phyloP scores from a whole-genome alignment of 2,888 invertebrate genomes.

The Pristionchus arcanus region DNA sequence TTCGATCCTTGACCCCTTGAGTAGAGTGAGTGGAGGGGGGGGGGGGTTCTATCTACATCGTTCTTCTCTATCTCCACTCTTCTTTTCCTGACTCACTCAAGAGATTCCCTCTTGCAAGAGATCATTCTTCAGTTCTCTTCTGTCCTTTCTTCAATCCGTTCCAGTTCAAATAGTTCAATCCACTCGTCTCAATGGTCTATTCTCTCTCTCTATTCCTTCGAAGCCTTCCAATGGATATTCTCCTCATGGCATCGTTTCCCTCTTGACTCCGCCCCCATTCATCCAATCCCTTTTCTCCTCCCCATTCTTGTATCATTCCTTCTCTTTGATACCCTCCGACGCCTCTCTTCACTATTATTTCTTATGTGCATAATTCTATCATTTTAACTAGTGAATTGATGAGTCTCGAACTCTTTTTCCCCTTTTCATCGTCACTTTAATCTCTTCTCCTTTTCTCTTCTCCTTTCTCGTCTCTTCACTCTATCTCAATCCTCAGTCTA shows the following conservation, averaged over 20 bases:
- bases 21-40: background rate
- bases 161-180: background rate
- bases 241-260: background rate
- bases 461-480: background rate
- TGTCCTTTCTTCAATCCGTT: background rate
- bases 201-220: background rate
- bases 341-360: background rate
- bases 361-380: background rate
- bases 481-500: background rate
- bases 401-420: background rate
- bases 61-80: background rate
- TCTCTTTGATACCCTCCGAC: background rate
- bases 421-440: background rate
- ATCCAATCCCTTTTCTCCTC: background rate
- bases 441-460: background rate
- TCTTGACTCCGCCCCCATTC: constrained; percentile 27
- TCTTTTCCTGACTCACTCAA: background rate
- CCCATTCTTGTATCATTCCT: constrained; percentile 32
- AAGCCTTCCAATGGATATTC: constrained; percentile 15
- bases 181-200: background rate
- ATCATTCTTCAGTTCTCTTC: background rate
- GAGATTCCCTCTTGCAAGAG: background rate
- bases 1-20: constrained; percentile 15
- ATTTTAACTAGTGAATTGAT: background rate
- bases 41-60: background rate